Base-by-base conservation (phyloP, 1,140 invertebrate species). In the Aricia agestis region DNA sequence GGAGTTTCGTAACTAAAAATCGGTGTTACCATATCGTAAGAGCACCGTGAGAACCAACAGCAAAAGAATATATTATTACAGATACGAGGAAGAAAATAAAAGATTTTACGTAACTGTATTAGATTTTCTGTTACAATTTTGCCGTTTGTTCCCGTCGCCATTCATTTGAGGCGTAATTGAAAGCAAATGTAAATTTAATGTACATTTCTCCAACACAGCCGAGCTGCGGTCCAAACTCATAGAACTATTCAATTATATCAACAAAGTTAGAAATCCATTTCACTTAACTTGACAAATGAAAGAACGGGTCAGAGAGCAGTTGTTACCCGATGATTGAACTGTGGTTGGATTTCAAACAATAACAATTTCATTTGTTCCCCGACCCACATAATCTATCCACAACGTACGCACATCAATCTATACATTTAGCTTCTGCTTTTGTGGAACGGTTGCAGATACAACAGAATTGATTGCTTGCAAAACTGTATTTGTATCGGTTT, bases 231-330 rank as follows among this genome's bases (percentile, higher is more conserved):
- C 15, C 17, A 69, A 41, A 61, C 31, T 61, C 57, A 32, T 59
- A 69, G 19, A 58, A 68, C 52, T 63, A 57, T 68, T 68, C 52
- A 58, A 17, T 58, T 68, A 58, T 52, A 68, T 57, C 66, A 61
- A 69, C 31, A 69, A 58, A 69, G 52, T 59, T 69, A 63, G 32
- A 69, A 71, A 74, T 74, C 36, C 65, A 69, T 74, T 74, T 69
- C 36, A 70, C 57, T 70, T 70, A 67, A 69, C 82, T 82, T 85
- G 83, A 84, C 83, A 82, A 84, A 83, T 85, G 80, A 78, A 75
- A 78, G 75, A 73, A 77, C 76, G 72, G 76, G 77, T 86, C 81
- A 77, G 63, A 77, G 77, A 78, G 77, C 75, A 76, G 75, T 79
- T 79, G 71, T 76, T 77, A 69, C 72, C 72, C 70, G 70, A 78